Percentiles rank a stretch among this genome's conserved stretches.
These are phyloP conservation scores for Philhelius pedissequus DNA, from an alignment of 2,888 invertebrate genomes.

Conservation along the genomic window DNA sequence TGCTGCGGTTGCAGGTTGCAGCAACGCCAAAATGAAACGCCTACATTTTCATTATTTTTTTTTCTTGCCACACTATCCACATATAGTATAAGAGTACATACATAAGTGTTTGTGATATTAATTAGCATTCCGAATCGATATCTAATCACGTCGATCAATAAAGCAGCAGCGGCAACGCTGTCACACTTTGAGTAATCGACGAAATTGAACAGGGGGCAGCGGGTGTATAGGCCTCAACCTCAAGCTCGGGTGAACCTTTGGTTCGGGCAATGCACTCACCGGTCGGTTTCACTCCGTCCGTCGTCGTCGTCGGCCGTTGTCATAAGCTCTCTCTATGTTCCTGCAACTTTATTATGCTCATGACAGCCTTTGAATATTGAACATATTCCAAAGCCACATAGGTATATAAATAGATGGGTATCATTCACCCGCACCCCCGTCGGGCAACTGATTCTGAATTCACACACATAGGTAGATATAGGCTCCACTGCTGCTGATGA, in stretches of 20 bases:
- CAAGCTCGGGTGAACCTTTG: conserved; percentile 23
- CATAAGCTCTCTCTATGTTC: conserved; percentile 25
- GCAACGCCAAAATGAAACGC: conserved; percentile 34
- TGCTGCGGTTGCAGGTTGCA: conserved; percentile 25
- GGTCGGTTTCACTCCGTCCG: too few species aligned
- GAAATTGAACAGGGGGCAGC: conserved; percentile 17
- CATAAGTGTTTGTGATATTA: conserved; percentile 58
- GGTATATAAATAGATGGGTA: conserved; percentile 29
- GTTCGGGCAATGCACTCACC: conserved; percentile 64
- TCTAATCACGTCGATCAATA: conserved; percentile 69
- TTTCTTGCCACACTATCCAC: conserved; percentile 1
- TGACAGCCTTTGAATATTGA: conserved; percentile 43
- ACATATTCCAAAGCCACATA: conserved; percentile 4
- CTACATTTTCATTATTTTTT: neutral
- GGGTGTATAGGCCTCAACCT: neutral
- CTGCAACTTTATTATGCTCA: conserved; percentile 56
- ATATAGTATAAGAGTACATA: too few species aligned
- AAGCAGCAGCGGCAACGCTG: conserved; percentile 58
- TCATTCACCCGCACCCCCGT: conserved; percentile 24
- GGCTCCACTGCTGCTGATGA: neutral
- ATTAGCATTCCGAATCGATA: conserved; percentile 67
- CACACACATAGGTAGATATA: conserved; percentile 2
- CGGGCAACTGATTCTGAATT: conserved; percentile 61
- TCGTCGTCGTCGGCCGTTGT: too few species aligned
- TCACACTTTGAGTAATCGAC: conserved; percentile 65